Conservation (phyloP, 2,888 invertebrate genomes). For the Sminthurides aquaticus region DNA sequence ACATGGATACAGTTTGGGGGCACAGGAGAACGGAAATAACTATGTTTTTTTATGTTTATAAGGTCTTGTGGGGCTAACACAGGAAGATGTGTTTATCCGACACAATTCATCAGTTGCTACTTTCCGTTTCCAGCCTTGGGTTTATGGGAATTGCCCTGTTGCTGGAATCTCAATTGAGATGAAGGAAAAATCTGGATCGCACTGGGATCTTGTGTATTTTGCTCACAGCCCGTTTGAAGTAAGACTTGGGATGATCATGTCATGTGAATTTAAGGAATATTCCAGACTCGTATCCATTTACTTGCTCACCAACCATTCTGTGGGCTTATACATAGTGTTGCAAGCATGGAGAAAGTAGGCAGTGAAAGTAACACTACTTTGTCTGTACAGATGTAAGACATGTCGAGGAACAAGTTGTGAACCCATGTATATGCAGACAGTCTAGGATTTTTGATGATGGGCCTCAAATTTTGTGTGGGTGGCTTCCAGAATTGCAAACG, state of each 20-base stretch:
- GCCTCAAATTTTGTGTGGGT: too few relatives aligned
- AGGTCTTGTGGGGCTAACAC: conserved; percentile 10
- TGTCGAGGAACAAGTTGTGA: too few relatives aligned
- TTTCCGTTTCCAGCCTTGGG: conserved; percentile 13
- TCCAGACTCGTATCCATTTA: too few relatives aligned
- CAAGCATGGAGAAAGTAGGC: not conserved
- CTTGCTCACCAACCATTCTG: not conserved
- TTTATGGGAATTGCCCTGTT: conserved; percentile 19
- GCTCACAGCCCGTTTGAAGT: conserved; percentile 20
- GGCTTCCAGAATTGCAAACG: too few relatives aligned
- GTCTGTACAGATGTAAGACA: not conserved
- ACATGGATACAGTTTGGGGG: not conserved
- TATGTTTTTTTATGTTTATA: conserved; percentile 1
- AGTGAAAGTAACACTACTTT: not conserved
- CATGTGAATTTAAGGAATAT: not conserved
- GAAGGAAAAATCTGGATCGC: conserved; percentile 15
- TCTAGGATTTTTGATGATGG: too few relatives aligned
- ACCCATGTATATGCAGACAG: too few relatives aligned
- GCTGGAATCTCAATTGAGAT: conserved; percentile 19
- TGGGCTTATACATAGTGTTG: not conserved
- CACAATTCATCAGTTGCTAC: conserved; percentile 13
- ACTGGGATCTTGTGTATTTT: conserved; percentile 19
- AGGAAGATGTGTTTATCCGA: conserved; percentile 14
- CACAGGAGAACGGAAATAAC: not conserved
- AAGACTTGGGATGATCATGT: not conserved